Conservation (phyloP, 92 coral and sea anemone species). For the Bergia puertoricense region DNA sequence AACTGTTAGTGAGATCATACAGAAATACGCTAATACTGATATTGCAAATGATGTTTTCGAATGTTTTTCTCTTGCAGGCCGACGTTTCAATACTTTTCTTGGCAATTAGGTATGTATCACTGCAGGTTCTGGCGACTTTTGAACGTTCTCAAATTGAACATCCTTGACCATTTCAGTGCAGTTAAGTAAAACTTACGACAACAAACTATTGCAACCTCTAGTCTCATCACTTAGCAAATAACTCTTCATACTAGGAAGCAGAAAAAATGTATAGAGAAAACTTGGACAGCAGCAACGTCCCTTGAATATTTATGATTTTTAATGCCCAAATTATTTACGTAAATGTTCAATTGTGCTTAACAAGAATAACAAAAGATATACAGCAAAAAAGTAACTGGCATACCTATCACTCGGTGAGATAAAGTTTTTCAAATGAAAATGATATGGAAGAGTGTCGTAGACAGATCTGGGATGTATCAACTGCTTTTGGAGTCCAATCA, state of each 20-base stretch:
- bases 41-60: not conserved
- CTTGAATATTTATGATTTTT: too few species aligned
- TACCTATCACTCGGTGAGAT: not conserved
- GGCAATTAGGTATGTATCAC: slow-evolving; percentile 79
- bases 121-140: not conserved
- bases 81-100: slow-evolving; percentile 95
- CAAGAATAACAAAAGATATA: too few species aligned
- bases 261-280: too few species aligned
- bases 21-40: not conserved
- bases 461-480: not conserved
- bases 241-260: not conserved
- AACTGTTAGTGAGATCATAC: too few species aligned
- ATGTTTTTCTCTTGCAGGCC: slow-evolving; percentile 62
- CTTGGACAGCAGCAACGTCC: too few species aligned
- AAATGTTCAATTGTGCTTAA: too few species aligned
- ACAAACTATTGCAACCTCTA: not conserved
- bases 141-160: not conserved
- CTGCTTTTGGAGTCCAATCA: not conserved
- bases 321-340: too few species aligned
- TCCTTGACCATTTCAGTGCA: not conserved
- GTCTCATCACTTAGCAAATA: too few species aligned
- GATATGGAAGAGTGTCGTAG: not conserved
- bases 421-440: too few species aligned
- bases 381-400: too few species aligned
- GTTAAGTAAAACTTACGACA: too few species aligned